Evolutionary conservation across 2,888 invertebrate genomes (phyloP).

Genomic region (Lymantria dispar): DNA sequence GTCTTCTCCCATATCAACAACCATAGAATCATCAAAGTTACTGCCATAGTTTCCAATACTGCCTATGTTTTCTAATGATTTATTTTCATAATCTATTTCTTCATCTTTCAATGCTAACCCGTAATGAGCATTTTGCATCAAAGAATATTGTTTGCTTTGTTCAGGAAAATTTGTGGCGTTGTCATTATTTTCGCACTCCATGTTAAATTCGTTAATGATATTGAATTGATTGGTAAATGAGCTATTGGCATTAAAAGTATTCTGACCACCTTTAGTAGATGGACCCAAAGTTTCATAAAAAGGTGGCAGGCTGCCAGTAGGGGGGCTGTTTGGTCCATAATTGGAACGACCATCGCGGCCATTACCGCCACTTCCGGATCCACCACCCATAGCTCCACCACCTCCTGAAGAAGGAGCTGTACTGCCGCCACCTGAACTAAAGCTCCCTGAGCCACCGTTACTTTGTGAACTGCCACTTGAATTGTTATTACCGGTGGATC

Average conservation of each 20-base stretch:
- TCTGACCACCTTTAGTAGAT: constrained; percentile 88
- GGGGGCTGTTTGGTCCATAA: constrained; percentile 94
- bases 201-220: constrained; percentile 86
- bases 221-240: constrained; percentile 86
- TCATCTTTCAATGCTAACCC: constrained; percentile 91
- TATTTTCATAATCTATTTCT: constrained; percentile 89
- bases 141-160: constrained; percentile 88
- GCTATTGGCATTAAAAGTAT: constrained; percentile 86
- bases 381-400: constrained; percentile 84
- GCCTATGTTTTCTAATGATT: constrained; percentile 86
- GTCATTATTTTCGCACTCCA: constrained; percentile 90
- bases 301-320: constrained; percentile 93
- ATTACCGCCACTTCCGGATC: constrained; percentile 89
- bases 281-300: constrained; percentile 90
- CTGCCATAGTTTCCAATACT: constrained; percentile 82
- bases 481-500: constrained; percentile 83
- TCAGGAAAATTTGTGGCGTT: constrained; percentile 73
- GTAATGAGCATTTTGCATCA: constrained; percentile 91
- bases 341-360: constrained; percentile 92
- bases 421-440: constrained; percentile 80
- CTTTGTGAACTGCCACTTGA: constrained; percentile 79
- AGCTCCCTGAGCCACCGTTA: constrained; percentile 73
- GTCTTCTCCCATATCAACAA: constrained; percentile 90
- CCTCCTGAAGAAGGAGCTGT: constrained; percentile 83
- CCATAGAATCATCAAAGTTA: constrained; percentile 90